A percentile compares a stretch with the other conserved stretches of the same genome.
Conservation (phyloP, 2,888 invertebrate genomes). For the Drosophila macrospina region DNA sequence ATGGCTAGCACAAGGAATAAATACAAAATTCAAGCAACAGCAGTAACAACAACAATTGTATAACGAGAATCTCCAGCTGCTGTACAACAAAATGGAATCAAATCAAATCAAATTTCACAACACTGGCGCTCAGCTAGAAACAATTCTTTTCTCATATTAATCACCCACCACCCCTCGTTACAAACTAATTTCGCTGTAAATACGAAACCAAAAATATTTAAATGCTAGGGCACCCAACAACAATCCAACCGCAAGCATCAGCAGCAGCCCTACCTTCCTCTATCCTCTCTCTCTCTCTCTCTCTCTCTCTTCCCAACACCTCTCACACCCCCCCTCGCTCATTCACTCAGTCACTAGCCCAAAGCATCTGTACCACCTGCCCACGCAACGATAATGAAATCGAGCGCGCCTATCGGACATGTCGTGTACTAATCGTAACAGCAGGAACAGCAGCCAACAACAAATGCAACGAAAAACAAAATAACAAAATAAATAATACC, state of each 20-base stretch:
- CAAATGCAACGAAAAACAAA: conserved; percentile 14
- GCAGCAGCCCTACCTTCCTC: neutral
- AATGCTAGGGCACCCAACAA: conserved; percentile 44
- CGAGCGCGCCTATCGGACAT: conserved; percentile 32
- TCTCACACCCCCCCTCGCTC: neutral
- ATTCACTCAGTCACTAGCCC: neutral
- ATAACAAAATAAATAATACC: conserved; percentile 14
- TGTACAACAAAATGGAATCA: conserved; percentile 26
- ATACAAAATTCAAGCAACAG: conserved; percentile 36
- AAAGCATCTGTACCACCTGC: conserved; percentile 34
- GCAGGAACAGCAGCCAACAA: conserved; percentile 20
- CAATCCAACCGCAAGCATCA: conserved; percentile 28
- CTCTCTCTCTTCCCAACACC: neutral
- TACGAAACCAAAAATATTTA: conserved; percentile 52
- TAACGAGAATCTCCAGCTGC: conserved; percentile 68
- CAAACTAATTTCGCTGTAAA: conserved; percentile 56
- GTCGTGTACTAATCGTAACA: conserved; percentile 24
- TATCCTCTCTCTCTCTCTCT: neutral
- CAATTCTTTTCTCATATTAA: conserved; percentile 27
- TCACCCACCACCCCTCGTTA: conserved; percentile 28
- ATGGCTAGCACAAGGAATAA: conserved; percentile 76
- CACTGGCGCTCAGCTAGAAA: conserved; percentile 21
- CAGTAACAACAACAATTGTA: conserved; percentile 19
- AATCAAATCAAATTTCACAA: conserved; percentile 29
- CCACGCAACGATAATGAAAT: conserved; percentile 37